phyloP scores from a whole-genome alignment of 2,113 vertebrate species.

The Labeo rohita region DNA sequence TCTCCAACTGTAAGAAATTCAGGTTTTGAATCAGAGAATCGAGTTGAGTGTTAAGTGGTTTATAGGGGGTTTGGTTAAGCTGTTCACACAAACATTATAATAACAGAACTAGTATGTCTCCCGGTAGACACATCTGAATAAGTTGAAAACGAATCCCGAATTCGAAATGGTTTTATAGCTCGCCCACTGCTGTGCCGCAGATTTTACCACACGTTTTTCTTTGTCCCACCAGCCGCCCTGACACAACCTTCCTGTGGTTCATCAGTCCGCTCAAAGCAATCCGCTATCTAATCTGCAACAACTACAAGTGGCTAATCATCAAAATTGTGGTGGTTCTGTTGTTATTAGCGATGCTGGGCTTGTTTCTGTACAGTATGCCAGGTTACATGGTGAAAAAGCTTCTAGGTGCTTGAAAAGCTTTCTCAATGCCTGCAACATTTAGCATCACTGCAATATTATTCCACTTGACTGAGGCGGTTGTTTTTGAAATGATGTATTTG shows the following conservation, averaged over 20 bases:
- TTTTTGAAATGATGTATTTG: background rate
- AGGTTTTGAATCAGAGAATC: background rate
- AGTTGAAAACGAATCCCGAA: background rate
- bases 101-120: background rate
- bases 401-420: constrained; percentile 72
- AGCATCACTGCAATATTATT: background rate
- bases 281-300: constrained; percentile 90
- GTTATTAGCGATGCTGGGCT: constrained; percentile 83
- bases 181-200: background rate
- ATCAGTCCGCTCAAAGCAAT: constrained; percentile 93
- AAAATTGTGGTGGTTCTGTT: constrained; percentile 87
- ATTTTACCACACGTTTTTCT: constrained; percentile 42
- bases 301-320: constrained; percentile 96
- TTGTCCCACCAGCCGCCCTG: constrained; percentile 83
- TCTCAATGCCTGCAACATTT: background rate
- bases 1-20: background rate
- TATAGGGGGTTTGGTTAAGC: background rate
- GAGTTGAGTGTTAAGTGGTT: background rate
- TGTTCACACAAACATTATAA: background rate
- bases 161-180: background rate
- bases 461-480: background rate
- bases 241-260: constrained; percentile 96
- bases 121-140: background rate
- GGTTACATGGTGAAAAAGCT: constrained; percentile 98
- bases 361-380: constrained; percentile 94